Percentiles rank a stretch among this genome's conserved stretches.
These are phyloP conservation scores for Sminthurides aquaticus DNA, from an alignment of 2,888 invertebrate species.

Conservation along the genomic window DNA sequence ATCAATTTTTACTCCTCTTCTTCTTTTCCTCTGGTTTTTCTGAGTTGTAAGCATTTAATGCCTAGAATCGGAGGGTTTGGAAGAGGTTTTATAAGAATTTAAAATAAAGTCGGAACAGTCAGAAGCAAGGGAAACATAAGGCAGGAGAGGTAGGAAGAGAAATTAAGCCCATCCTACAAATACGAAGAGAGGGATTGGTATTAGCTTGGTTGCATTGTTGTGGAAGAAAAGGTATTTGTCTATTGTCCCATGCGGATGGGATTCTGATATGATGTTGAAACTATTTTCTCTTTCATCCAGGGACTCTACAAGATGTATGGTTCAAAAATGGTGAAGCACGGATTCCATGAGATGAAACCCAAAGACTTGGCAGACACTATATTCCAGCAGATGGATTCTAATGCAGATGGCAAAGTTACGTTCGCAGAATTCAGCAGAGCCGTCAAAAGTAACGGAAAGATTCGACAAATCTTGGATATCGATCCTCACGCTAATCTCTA, in stretches of 20 bases:
- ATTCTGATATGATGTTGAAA: neutral
- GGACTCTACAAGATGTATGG: neutral
- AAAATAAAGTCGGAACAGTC: neutral
- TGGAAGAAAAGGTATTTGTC: neutral
- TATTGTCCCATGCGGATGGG: neutral
- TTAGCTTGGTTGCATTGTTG: neutral
- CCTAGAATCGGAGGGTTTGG: neutral
- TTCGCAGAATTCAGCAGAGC: slow-evolving; percentile 4
- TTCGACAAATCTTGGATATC: slow-evolving; percentile 4
- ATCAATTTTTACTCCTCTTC: neutral
- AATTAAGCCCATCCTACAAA: too few species aligned
- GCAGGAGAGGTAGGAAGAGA: too few species aligned
- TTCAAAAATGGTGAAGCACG: neutral
- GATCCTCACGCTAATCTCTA: neutral
- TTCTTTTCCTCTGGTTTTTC: too few species aligned
- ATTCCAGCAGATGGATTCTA: slow-evolving; percentile 7
- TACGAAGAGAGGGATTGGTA: neutral
- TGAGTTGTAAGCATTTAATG: neutral
- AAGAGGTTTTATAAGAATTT: neutral
- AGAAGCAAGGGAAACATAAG: neutral
- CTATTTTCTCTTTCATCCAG: neutral
- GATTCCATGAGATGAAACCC: neutral
- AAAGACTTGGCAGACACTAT: neutral
- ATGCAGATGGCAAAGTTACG: slow-evolving; percentile 9
- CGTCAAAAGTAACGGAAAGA: neutral